phyloP scores from a whole-genome alignment of 1,140 invertebrate genomes.

The Phthorimaea operculella region DNA sequence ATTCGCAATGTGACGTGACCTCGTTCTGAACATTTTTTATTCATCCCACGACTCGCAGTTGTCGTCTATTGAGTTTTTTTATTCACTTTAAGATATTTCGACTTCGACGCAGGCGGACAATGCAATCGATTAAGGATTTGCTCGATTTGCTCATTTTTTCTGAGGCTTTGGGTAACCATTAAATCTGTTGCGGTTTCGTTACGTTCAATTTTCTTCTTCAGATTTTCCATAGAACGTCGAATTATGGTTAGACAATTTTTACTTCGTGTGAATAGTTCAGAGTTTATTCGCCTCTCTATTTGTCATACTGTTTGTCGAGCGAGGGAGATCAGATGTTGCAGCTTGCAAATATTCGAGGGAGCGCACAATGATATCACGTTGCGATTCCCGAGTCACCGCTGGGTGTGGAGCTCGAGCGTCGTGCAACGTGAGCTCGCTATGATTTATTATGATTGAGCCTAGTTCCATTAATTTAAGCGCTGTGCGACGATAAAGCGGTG shows the following conservation, averaged over 20 bases:
- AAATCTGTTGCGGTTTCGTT: slow-evolving; percentile 15
- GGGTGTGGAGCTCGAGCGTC: slow-evolving; percentile 1
- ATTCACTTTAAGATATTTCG: slow-evolving; percentile 13
- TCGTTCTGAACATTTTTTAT: slow-evolving; percentile 23
- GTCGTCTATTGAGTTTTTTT: slow-evolving; percentile 17
- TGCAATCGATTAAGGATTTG: slow-evolving; percentile 25
- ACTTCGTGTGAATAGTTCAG: too few species aligned
- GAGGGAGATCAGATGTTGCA: too few species aligned
- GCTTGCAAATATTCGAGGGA: too few species aligned
- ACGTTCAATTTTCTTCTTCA: slow-evolving; percentile 16
- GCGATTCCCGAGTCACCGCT: neutral
- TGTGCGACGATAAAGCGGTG: slow-evolving; percentile 19
- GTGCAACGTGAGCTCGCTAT: slow-evolving; percentile 19
- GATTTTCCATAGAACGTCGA: too few species aligned
- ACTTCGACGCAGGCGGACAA: slow-evolving; percentile 13
- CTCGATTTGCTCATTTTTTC: slow-evolving; percentile 24
- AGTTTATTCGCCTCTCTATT: too few species aligned
- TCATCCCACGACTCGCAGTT: slow-evolving; percentile 16
- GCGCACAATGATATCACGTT: neutral
- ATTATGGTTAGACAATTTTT: too few species aligned
- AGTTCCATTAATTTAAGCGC: slow-evolving; percentile 26
- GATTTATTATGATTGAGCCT: slow-evolving; percentile 22
- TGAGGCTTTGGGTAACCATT: slow-evolving; percentile 14
- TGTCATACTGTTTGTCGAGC: too few species aligned
- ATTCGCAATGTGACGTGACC: slow-evolving; percentile 18